Conservation (phyloP, 2,888 invertebrate species). For the Ophion obscuratus region DNA sequence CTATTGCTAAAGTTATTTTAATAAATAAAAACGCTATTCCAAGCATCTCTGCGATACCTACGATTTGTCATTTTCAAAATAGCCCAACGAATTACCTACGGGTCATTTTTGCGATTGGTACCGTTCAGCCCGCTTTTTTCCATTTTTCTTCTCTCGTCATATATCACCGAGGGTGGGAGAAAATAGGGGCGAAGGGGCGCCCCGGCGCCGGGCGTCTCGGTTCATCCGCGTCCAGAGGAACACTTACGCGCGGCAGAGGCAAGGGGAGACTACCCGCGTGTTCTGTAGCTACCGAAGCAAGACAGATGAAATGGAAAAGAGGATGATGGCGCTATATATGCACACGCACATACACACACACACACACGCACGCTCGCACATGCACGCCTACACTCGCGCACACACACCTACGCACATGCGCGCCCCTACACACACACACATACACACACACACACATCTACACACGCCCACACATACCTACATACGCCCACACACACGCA, state of each 20-base stretch:
- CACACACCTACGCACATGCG: too few species aligned
- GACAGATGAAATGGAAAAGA: conserved; percentile 44
- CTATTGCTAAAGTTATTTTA: too few species aligned
- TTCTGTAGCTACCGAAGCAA: conserved; percentile 5
- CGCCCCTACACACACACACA: too few species aligned
- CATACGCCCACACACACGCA: too few species aligned
- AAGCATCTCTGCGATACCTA: too few species aligned
- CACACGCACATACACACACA: neutral
- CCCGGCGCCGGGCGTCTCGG: conserved; percentile 64
- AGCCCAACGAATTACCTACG: neutral
- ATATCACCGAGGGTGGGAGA: conserved; percentile 28
- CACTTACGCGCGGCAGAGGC: conserved; percentile 15
- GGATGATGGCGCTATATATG: conserved; percentile 17
- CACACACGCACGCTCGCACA: neutral
- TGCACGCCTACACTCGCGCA: too few species aligned
- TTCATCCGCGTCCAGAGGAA: conserved; percentile 41
- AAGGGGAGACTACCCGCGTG: conserved; percentile 22
- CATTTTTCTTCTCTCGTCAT: neutral
- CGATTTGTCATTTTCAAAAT: neutral
- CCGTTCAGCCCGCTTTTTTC: neutral
- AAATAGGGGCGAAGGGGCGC: conserved; percentile 42
- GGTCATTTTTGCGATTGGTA: conserved; percentile 14
- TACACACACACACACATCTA: too few species aligned
- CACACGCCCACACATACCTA: too few species aligned
- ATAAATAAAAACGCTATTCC: too few species aligned